These are phyloP conservation scores for Mesocricetus auratus DNA, from an alignment of 2,113 vertebrate genomes.

Conservation along the genomic window DNA sequence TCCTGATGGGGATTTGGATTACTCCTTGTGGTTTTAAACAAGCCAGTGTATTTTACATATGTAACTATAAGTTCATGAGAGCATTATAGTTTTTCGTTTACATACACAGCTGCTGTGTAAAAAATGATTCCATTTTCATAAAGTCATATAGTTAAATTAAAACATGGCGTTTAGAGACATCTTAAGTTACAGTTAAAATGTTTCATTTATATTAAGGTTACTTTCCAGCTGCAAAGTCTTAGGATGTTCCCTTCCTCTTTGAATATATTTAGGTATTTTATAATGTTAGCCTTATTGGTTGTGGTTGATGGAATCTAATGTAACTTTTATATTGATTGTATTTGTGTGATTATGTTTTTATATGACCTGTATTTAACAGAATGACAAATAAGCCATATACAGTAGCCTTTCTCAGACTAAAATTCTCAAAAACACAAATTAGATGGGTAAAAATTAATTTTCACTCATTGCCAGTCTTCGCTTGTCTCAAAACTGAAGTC, in stretches of 20 bases:
- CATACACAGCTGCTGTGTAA: slow-evolving; percentile 32
- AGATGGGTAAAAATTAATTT: background rate
- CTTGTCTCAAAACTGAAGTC: background rate
- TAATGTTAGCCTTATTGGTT: background rate
- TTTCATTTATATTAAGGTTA: background rate
- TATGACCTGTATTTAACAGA: background rate
- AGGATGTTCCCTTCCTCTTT: background rate
- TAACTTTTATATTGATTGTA: background rate
- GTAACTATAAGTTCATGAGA: slow-evolving; percentile 1
- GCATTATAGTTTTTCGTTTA: slow-evolving; percentile 52
- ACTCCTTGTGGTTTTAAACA: slow-evolving; percentile 48
- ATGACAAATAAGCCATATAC: too few species aligned
- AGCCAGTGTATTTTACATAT: slow-evolving; percentile 45
- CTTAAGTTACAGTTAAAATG: background rate
- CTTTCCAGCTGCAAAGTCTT: background rate
- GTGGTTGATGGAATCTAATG: rapidly evolving
- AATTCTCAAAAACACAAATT: background rate
- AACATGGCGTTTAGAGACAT: background rate
- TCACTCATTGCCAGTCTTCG: background rate
- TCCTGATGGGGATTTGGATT: background rate
- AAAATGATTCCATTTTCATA: slow-evolving; percentile 53
- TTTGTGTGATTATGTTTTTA: background rate
- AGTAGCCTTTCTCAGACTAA: background rate
- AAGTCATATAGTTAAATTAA: slow-evolving; percentile 13
- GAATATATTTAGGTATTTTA: background rate